Conservation (phyloP, 2,113 vertebrate species). For the Acanthisitta chloris region DNA sequence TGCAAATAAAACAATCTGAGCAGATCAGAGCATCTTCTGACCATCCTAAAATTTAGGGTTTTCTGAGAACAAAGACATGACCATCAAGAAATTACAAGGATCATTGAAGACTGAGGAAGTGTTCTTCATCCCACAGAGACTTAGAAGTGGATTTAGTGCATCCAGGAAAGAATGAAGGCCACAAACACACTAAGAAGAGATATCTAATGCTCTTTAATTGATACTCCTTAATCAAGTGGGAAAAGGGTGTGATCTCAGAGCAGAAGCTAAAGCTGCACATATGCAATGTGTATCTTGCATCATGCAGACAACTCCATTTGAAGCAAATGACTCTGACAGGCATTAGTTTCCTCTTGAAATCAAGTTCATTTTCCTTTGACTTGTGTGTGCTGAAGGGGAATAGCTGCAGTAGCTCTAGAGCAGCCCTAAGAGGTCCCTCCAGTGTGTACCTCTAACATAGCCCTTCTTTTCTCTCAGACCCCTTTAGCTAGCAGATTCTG, state of each 20-base stretch:
- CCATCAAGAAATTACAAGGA: too few species aligned
- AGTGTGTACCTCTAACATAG: not conserved
- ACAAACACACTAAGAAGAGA: not conserved
- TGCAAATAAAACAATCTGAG: not conserved
- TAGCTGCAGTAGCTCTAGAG: not conserved
- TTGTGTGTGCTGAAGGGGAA: not conserved
- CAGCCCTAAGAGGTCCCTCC: not conserved
- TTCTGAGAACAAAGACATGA: not conserved
- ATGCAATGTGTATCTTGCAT: not conserved
- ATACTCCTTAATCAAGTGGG: not conserved
- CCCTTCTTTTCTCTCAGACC: not conserved
- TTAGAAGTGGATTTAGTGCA: not conserved
- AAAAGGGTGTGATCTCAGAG: not conserved
- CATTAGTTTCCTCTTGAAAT: not conserved
- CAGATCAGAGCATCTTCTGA: not conserved
- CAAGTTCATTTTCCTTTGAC: not conserved
- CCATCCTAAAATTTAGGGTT: not conserved
- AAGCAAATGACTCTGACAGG: not conserved
- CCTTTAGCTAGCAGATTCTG: not conserved
- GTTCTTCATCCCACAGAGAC: not conserved
- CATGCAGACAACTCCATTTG: not conserved
- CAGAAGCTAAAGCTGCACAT: not conserved
- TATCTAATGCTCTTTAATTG: not conserved
- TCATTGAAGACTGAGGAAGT: not conserved
- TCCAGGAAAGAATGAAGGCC: not conserved